phyloP scores from a whole-genome alignment of 2,888 invertebrate genomes.

The Dyspetes luteomarginatus region DNA sequence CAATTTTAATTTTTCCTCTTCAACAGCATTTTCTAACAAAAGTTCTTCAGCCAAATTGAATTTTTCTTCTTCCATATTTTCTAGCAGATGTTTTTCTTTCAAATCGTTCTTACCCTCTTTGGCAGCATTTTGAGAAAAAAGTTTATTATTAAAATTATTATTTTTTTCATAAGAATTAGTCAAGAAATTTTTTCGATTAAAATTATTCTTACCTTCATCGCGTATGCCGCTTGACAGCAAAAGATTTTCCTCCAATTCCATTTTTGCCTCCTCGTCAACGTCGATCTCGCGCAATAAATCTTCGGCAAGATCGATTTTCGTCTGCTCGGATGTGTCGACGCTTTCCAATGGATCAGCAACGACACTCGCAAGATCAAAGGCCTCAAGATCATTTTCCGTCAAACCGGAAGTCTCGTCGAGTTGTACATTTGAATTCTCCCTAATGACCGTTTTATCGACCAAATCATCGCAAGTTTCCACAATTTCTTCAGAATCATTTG shows the following conservation, averaged over 20 bases:
- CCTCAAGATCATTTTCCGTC: slow-evolving; percentile 53
- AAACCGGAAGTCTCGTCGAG: slow-evolving; percentile 23
- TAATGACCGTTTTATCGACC: slow-evolving; percentile 10
- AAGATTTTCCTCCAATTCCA: slow-evolving; percentile 58
- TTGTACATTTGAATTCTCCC: background rate
- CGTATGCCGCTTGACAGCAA: slow-evolving; percentile 42
- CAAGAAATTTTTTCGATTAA: no score
- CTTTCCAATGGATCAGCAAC: slow-evolving; percentile 41
- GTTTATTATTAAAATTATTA: no score
- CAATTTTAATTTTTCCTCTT: slow-evolving; percentile 54
- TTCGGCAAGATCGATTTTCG: slow-evolving; percentile 59
- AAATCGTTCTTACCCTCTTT: no score
- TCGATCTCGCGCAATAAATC: slow-evolving; percentile 56
- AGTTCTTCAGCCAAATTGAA: no score
- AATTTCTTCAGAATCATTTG: slow-evolving; percentile 30
- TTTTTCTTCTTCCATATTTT: no score
- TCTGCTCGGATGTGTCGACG: slow-evolving; percentile 38
- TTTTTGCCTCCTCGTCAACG: slow-evolving; percentile 55
- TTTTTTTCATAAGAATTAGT: no score
- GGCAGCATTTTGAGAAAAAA: no score
- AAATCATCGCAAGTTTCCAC: slow-evolving; percentile 62
- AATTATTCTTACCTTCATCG: slow-evolving; percentile 47
- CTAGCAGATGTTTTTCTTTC: no score
- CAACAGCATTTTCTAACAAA: no score
- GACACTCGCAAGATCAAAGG: slow-evolving; percentile 46